Evolutionary conservation across 2,113 vertebrate species (phyloP).

Genomic region (Aplodontia rufa): DNA sequence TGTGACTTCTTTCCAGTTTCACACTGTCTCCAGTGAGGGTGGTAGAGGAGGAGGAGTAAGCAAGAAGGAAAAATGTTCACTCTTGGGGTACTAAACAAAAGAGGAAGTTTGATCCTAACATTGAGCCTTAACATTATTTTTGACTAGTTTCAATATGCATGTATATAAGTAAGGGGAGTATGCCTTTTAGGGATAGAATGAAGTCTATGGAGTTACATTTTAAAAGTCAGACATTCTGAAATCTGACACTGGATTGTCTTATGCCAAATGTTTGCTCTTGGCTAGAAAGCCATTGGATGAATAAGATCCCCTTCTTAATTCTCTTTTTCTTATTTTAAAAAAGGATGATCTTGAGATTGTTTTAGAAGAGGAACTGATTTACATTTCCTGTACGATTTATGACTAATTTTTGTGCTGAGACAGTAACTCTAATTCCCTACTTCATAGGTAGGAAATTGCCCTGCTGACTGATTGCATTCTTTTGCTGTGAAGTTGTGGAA

Average conservation of each 20-base stretch:
- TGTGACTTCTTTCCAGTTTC: background rate
- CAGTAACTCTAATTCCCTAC: background rate
- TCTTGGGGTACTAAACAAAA: background rate
- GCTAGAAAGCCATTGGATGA: background rate
- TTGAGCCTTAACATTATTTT: background rate
- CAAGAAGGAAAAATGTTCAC: background rate
- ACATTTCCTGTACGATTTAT: background rate
- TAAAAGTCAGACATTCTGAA: background rate
- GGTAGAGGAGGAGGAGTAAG: background rate
- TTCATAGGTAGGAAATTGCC: background rate
- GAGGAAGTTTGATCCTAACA: background rate
- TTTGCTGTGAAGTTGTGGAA: background rate
- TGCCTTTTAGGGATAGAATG: background rate
- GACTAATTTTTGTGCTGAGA: background rate
- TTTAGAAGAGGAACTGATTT: background rate
- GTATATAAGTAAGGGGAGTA: background rate
- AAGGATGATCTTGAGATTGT: background rate
- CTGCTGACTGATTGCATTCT: background rate
- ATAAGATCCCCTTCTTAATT: background rate
- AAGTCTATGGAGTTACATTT: background rate
- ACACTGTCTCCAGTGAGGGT: background rate
- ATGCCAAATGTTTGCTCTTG: background rate
- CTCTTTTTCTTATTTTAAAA: background rate
- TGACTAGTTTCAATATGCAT: background rate
- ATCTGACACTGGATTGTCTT: background rate